Evolutionary conservation across 2,113 vertebrate genomes (phyloP).

Genomic region (Uropsilus gracilis): DNA sequence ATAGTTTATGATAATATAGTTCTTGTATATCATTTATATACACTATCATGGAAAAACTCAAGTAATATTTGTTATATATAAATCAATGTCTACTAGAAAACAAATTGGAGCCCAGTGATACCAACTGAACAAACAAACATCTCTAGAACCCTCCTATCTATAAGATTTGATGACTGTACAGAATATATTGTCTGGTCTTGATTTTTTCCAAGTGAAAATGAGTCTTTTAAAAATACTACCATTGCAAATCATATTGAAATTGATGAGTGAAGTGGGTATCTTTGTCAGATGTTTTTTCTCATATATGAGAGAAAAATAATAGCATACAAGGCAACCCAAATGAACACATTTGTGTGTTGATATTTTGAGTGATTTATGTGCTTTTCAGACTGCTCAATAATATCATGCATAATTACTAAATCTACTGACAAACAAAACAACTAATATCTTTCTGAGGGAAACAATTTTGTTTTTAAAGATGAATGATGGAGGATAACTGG

Average conservation of each 20-base stretch:
- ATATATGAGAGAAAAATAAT: conserved; percentile 55
- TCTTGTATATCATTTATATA: not conserved
- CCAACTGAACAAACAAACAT: not conserved
- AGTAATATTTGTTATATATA: not conserved
- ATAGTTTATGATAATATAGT: not conserved
- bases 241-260: not conserved
- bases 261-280: not conserved
- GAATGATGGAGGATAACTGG: not conserved
- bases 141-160: not conserved
- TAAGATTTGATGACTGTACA: not conserved
- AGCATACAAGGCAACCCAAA: conserved; percentile 22
- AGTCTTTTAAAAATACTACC: not conserved
- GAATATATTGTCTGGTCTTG: not conserved
- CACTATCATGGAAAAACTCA: conserved; percentile 26
- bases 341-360: conserved; percentile 54
- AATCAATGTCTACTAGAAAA: conserved; percentile 33
- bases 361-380: conserved; percentile 68
- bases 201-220: conserved; percentile 15
- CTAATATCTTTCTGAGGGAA: conserved; percentile 38
- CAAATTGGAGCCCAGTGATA: not conserved
- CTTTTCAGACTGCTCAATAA: conserved; percentile 52
- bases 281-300: conserved; percentile 30
- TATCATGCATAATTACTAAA: conserved; percentile 68
- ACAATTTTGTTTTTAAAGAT: conserved; percentile 19
- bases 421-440: not conserved